Base-by-base conservation (phyloP, 2,888 invertebrate genomes). In the Hirtodrosophila alboralis region DNA sequence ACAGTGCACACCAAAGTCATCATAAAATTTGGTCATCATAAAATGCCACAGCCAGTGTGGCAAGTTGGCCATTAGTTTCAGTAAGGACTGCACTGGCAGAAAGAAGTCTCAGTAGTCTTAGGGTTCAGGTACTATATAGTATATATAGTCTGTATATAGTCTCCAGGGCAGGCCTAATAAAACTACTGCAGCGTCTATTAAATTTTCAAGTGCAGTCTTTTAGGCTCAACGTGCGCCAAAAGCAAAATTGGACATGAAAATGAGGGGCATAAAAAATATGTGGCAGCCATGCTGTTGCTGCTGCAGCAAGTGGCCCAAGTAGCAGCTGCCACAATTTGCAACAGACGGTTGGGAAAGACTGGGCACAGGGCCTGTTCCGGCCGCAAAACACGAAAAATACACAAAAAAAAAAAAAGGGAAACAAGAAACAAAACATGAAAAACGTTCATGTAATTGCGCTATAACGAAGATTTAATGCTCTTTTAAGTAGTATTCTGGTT, bases 161-260 rank as follows among this genome's bases (percentile, higher is more conserved):
- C n/a, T n/a, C n/a, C n/a, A n/a, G n/a, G n/a, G n/a, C n/a, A n/a
- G 18, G 18, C 4, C 18, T 4, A 18, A 18, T 5, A 18, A 57
- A 74, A 68, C 65, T 65, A 75, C 75, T 78, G 75, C 75, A 78
- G 53, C 44, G 51, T 33, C 84, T 61, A 78, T 84, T 67, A 81
- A 84, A 81, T 75, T 84, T 86, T 81, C 79, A 81, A 81, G 81
- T 81, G 81, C 81, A 86, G 66, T 64, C 78, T 80, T 86, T 86
- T 86, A 84, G 81, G 81, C 81, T 49, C 84, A 60, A 62, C 51
- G 56, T 65, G 66, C 73, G 62, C 67, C 72, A 67, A 62, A 67
- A 74, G 60, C 64, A 53, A 81, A 84, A 84, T 86, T 81, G 86
- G 75, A 86, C 79, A 80, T 67, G 84, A 67, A 78, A 84, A 84